These are phyloP conservation scores for Coleophora deauratella DNA, from an alignment of 2,888 invertebrate genomes.

Conservation along the genomic window DNA sequence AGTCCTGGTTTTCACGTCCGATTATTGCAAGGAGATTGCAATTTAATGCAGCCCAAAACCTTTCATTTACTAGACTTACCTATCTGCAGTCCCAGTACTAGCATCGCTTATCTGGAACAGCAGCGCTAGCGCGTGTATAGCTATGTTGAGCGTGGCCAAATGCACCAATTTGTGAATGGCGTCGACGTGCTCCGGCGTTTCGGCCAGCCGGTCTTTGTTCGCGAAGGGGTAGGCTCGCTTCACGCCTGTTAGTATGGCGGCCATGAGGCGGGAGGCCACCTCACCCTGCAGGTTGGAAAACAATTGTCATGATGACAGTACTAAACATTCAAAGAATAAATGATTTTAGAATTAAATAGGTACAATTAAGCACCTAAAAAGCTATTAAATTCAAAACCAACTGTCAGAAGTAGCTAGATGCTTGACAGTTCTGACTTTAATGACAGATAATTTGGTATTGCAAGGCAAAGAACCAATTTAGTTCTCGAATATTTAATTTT, in stretches of 20 bases:
- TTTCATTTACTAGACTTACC: constrained; percentile 62
- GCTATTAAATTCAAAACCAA: too few species aligned
- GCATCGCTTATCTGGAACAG: constrained; percentile 70
- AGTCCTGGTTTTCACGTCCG: too few species aligned
- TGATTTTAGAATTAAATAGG: too few species aligned
- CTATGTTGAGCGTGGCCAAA: constrained; percentile 76
- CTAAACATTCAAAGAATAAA: too few species aligned
- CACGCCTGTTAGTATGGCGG: constrained; percentile 84
- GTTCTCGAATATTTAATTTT: too few species aligned
- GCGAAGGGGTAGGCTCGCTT: constrained; percentile 90
- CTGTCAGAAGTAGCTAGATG: too few species aligned
- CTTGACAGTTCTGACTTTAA: too few species aligned
- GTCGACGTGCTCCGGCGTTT: constrained; percentile 77
- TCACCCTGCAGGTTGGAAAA: constrained; percentile 66
- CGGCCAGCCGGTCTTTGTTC: constrained; percentile 70
- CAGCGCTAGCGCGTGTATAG: constrained; percentile 69
- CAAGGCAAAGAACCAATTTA: too few species aligned
- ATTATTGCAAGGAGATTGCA: too few species aligned
- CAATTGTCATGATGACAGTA: not conserved
- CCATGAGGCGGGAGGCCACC: constrained; percentile 85
- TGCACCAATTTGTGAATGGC: constrained; percentile 86
- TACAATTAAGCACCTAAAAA: too few species aligned
- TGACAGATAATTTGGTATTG: too few species aligned
- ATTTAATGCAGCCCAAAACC: too few species aligned
- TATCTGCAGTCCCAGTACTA: constrained; percentile 63